Evolutionary conservation across 2,797 vertebrate species (phyloP).

Genomic region (Ispidina lecontei): DNA sequence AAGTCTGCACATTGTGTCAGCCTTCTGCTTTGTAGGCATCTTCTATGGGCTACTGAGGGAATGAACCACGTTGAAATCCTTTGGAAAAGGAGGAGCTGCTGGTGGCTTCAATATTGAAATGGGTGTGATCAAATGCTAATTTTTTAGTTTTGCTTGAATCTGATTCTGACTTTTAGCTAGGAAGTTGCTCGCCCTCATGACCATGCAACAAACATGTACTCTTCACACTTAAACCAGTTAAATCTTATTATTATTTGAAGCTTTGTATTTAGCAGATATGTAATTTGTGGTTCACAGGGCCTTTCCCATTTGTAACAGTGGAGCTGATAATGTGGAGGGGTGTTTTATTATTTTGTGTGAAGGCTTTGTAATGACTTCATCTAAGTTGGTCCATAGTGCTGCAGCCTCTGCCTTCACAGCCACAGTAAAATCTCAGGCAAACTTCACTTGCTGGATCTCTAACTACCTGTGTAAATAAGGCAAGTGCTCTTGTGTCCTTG

Average conservation of each 20-base stretch:
- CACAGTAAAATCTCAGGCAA: background rate
- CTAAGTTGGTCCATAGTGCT: background rate
- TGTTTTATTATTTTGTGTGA: background rate
- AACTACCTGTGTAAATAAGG: background rate
- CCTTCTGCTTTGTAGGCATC: background rate
- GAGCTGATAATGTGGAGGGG: background rate
- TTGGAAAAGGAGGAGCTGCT: background rate
- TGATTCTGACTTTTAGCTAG: background rate
- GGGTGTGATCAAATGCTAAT: background rate
- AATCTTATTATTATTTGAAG: background rate
- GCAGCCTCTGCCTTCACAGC: background rate
- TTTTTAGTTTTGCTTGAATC: background rate
- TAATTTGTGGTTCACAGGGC: background rate
- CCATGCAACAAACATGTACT: rapidly evolving
- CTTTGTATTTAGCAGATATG: background rate
- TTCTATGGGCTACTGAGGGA: background rate
- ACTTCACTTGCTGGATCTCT: background rate
- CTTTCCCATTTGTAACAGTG: background rate
- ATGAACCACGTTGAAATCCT: rapidly evolving
- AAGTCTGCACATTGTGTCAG: background rate
- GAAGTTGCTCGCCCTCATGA: background rate
- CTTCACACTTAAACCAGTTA: background rate
- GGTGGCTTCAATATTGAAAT: background rate
- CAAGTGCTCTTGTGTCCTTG: too few relatives aligned
- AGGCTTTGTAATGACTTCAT: background rate